phyloP scores from a whole-genome alignment of 1,140 invertebrate genomes.

The Drosophila sp. region DNA sequence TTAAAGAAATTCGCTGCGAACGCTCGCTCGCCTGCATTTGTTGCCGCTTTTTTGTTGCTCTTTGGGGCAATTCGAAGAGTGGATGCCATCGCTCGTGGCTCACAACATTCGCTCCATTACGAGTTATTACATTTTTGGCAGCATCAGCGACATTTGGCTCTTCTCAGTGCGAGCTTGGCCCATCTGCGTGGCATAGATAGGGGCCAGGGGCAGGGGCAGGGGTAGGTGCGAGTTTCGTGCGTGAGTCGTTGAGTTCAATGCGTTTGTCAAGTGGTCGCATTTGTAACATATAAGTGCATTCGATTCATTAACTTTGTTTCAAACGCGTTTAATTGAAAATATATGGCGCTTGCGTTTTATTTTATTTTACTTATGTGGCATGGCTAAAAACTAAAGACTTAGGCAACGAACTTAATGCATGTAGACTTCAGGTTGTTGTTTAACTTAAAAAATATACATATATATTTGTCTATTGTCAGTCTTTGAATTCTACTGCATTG shows the following conservation, averaged over 20 bases:
- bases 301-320: slow-evolving; percentile 62
- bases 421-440: not conserved
- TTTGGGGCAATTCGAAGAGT: slow-evolving; percentile 59
- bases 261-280: slow-evolving; percentile 61
- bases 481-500: no score
- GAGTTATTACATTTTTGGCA: slow-evolving; percentile 55
- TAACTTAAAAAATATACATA: not conserved
- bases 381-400: slow-evolving; percentile 76
- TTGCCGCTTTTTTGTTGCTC: slow-evolving; percentile 41
- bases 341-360: slow-evolving; percentile 28
- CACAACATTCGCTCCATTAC: slow-evolving; percentile 42
- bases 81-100: slow-evolving; percentile 20
- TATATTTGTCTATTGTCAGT: no score
- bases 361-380: slow-evolving; percentile 26
- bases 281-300: slow-evolving; percentile 64
- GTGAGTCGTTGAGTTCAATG: slow-evolving; percentile 65
- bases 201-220: slow-evolving; percentile 10
- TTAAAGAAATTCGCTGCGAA: slow-evolving; percentile 73
- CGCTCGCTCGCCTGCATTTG: slow-evolving; percentile 35
- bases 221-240: slow-evolving; percentile 24
- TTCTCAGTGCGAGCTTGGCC: slow-evolving; percentile 29
- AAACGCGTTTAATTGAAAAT: slow-evolving; percentile 64
- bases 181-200: no score
- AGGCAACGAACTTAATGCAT: slow-evolving; percentile 69
- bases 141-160: slow-evolving; percentile 41